A percentile compares a stretch with the other conserved stretches of the same genome.
Conservation (phyloP, 92 coral and sea anemone genomes). For the Metridium senile region DNA sequence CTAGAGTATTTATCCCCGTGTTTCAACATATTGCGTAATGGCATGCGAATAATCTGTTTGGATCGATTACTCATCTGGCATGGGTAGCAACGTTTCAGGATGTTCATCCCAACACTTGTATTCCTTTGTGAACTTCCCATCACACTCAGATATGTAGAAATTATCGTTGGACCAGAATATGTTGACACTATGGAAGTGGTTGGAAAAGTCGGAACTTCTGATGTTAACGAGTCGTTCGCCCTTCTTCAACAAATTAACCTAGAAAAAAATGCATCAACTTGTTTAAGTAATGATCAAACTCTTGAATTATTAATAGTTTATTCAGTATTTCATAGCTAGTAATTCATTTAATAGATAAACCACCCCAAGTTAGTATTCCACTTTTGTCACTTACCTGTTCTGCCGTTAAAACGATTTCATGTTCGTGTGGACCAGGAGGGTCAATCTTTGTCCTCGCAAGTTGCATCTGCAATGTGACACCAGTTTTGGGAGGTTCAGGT, state of each 20-base stretch:
- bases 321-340: no score
- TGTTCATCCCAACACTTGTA: slow-evolving; percentile 16
- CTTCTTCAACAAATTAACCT: not conserved
- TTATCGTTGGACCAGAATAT: not conserved
- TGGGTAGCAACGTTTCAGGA: not conserved
- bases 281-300: no score
- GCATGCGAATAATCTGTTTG: no score
- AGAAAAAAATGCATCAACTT: not conserved
- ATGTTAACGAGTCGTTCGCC: not conserved
- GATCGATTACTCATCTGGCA: not conserved
- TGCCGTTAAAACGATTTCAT: slow-evolving; percentile 46
- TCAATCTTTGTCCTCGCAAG: slow-evolving; percentile 20
- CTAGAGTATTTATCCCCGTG: no score
- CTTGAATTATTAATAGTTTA: no score
- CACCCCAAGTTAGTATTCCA: no score
- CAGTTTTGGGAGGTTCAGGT: slow-evolving; percentile 48
- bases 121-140: not conserved
- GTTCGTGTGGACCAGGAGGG: slow-evolving; percentile 64
- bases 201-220: not conserved
- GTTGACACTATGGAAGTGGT: slow-evolving; percentile 11
- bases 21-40: no score
- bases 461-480: slow-evolving; percentile 37
- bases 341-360: no score
- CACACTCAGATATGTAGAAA: not conserved
- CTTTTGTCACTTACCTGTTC: slow-evolving; percentile 55